A percentile compares a stretch with the other conserved stretches of the same genome.
phyloP scores from a whole-genome alignment of 2,888 invertebrate genomes.

The Oxycera nigricornis region DNA sequence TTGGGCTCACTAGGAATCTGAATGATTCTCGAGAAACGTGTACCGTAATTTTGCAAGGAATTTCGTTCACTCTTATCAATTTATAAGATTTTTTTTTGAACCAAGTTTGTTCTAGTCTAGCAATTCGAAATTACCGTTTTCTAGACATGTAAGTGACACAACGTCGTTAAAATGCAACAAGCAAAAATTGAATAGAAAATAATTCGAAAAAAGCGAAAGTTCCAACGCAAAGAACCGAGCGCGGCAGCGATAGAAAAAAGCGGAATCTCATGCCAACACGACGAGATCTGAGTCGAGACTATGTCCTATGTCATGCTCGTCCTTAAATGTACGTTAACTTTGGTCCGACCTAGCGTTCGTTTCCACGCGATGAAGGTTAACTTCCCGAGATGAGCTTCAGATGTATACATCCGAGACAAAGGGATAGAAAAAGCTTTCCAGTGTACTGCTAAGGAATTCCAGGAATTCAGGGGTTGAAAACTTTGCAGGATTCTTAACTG shows the following conservation, averaged over 20 bases:
- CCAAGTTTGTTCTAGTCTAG: neutral
- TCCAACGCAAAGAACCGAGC: constrained; percentile 40
- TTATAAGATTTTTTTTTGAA: neutral
- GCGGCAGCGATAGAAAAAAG: constrained; percentile 43
- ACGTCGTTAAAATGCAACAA: constrained; percentile 17
- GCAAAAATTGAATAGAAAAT: constrained; percentile 31
- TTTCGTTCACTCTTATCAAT: neutral
- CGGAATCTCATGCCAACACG: constrained; percentile 44
- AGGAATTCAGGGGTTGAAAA: constrained; percentile 1
- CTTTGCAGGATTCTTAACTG: neutral
- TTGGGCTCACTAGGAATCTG: neutral
- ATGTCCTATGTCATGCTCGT: constrained; percentile 5
- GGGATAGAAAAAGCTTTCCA: constrained; percentile 33
- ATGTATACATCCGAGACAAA: constrained; percentile 3
- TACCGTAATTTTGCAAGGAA: too few relatives aligned
- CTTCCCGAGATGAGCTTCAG: constrained; percentile 23
- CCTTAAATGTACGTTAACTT: constrained; percentile 4
- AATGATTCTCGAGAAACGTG: too few relatives aligned
- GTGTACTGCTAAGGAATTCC: neutral
- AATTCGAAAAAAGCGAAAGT: constrained; percentile 42
- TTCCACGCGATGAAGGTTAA: constrained; percentile 7
- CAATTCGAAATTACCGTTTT: too few relatives aligned
- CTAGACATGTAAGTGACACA: neutral
- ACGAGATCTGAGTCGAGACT: constrained; percentile 40
- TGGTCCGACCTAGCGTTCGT: neutral